Conservation (phyloP, 1,140 invertebrate genomes). For the Lepidurus arcticus region DNA sequence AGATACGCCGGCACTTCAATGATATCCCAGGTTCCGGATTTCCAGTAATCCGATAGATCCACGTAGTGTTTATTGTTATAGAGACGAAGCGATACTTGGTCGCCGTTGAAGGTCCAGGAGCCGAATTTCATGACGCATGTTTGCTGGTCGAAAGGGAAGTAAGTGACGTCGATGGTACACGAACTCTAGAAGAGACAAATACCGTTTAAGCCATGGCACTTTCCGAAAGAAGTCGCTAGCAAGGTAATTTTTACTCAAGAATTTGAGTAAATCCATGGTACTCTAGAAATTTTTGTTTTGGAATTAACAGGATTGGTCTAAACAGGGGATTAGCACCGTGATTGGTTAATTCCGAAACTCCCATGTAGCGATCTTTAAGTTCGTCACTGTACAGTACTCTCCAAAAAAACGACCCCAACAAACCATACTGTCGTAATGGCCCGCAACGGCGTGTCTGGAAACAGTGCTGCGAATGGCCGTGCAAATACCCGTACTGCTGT, state of each 20-base stretch:
- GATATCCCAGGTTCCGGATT: constrained; percentile 98
- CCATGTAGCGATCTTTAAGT: no score
- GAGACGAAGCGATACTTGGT: constrained; percentile 88
- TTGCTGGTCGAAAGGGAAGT: constrained; percentile 99
- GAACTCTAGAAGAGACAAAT: constrained; percentile 66
- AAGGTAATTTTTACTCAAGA: no score
- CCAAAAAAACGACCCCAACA: no score
- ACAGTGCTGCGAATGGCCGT: no score
- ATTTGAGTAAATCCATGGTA: no score
- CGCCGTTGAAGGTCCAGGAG: constrained; percentile 97
- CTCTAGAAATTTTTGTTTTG: no score
- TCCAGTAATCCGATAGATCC: constrained; percentile 95
- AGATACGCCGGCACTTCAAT: constrained; percentile 93
- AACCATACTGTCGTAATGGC: background rate
- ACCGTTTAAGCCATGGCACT: background rate
- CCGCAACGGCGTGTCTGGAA: no score
- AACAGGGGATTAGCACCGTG: no score
- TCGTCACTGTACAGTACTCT: no score
- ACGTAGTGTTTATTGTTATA: constrained; percentile 94
- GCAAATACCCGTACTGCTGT: no score
- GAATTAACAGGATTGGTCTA: no score
- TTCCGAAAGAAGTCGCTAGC: background rate
- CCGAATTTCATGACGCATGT: constrained; percentile 99
- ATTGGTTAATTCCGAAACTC: no score
- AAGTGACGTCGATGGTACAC: constrained; percentile 97